These are phyloP conservation scores for Aporophyla lueneburgensis DNA, from an alignment of 2,888 invertebrate genomes.

Conservation along the genomic window DNA sequence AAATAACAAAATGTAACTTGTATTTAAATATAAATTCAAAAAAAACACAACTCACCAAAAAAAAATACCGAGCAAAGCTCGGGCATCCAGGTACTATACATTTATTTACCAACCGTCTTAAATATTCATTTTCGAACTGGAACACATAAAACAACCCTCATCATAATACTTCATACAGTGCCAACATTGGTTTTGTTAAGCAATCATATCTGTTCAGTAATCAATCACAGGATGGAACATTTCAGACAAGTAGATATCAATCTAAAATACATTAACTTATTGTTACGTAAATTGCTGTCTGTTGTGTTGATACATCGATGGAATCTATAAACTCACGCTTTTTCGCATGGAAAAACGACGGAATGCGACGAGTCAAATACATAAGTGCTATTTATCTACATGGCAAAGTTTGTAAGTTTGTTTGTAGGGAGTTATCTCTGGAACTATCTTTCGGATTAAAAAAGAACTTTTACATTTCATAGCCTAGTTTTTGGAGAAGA, in stretches of 20 bases:
- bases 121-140: slow-evolving; percentile 30
- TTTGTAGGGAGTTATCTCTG: too few relatives aligned
- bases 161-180: slow-evolving; percentile 17
- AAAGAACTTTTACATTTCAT: too few relatives aligned
- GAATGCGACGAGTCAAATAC: not conserved
- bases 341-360: not conserved
- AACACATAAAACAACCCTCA: slow-evolving; percentile 21
- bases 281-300: slow-evolving; percentile 19
- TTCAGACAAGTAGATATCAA: not conserved
- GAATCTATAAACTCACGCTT: not conserved
- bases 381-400: too few relatives aligned
- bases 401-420: too few relatives aligned
- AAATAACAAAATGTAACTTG: too few relatives aligned
- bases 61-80: too few relatives aligned
- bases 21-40: too few relatives aligned
- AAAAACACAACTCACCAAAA: too few relatives aligned
- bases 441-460: too few relatives aligned
- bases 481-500: too few relatives aligned
- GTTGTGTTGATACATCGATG: not conserved
- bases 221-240: slow-evolving; percentile 35
- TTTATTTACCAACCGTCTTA: slow-evolving; percentile 29
- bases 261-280: slow-evolving; percentile 6
- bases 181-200: slow-evolving; percentile 30
- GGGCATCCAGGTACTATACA: too few relatives aligned
- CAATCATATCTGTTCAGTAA: slow-evolving; percentile 35